Evolutionary conservation across 2,113 vertebrate species (phyloP).

Genomic region (Puntigrus tetrazona): DNA sequence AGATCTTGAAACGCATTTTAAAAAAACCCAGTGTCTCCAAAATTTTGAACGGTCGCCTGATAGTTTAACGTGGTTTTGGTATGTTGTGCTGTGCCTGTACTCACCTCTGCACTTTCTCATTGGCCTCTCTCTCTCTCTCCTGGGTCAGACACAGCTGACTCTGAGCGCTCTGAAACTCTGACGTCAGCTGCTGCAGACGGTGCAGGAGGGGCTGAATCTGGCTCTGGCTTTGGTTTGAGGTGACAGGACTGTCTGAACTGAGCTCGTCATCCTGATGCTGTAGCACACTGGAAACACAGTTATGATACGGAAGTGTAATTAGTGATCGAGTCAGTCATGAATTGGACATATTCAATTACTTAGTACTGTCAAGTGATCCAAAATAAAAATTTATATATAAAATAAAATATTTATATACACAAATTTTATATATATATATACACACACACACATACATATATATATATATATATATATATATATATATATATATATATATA

Average conservation of each 20-base stretch:
- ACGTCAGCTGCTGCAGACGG: conserved; percentile 75
- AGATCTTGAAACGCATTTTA: not conserved
- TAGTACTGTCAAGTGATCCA: no score
- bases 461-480: no score
- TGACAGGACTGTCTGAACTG: conserved; percentile 68
- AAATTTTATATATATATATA: no score
- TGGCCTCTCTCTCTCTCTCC: conserved; percentile 73
- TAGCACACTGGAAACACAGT: conserved; percentile 70
- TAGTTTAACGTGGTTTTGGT: not conserved
- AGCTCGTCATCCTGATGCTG: conserved; percentile 77
- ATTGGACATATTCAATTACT: not conserved
- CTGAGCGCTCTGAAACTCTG: conserved; percentile 70
- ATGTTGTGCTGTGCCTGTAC: conserved; percentile 58
- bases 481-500: no score
- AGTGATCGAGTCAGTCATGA: not conserved
- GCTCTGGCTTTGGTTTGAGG: conserved; percentile 52
- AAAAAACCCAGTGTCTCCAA: not conserved
- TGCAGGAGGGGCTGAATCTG: conserved; percentile 76
- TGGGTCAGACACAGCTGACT: conserved; percentile 74
- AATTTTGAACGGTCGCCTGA: not conserved
- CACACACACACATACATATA: no score
- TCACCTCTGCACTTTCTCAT: conserved; percentile 83
- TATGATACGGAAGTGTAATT: not conserved
- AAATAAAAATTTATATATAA: no score
- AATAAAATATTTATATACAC: no score